phyloP scores from a whole-genome alignment of 2,888 invertebrate genomes.

The Dorcus parallelipipedus region DNA sequence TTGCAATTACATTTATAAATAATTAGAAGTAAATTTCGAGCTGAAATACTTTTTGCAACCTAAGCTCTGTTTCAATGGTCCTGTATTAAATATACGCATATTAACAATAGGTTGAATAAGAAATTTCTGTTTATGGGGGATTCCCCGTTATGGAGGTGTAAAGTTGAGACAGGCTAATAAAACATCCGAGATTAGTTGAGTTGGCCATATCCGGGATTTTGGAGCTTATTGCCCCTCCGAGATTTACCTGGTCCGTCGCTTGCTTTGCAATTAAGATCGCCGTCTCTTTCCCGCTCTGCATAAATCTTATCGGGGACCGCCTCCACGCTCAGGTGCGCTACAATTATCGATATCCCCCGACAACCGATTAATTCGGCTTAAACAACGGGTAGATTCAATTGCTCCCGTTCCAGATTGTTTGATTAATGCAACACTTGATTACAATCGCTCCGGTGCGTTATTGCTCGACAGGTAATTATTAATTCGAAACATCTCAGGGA shows the following conservation, averaged over 20 bases:
- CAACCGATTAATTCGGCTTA: background rate
- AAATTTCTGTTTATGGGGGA: constrained; percentile 14
- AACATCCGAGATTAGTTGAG: constrained; percentile 24
- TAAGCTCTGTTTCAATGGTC: no score
- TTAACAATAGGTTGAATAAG: background rate
- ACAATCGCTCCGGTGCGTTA: no score
- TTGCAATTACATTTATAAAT: no score
- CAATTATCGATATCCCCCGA: background rate
- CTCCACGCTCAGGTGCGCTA: background rate
- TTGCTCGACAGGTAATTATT: no score
- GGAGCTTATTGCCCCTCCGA: constrained; percentile 21
- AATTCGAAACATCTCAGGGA: no score
- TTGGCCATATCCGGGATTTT: constrained; percentile 21
- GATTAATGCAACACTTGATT: background rate
- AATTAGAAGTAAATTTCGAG: no score
- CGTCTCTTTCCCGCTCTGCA: constrained; percentile 13
- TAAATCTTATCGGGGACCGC: constrained; percentile 18
- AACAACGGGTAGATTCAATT: background rate
- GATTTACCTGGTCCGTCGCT: constrained; percentile 24
- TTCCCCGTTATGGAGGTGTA: constrained; percentile 22
- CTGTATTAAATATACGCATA: no score
- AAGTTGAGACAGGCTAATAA: constrained; percentile 23
- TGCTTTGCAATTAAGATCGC: constrained; percentile 24
- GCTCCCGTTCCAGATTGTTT: background rate
- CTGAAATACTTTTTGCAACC: no score